These are phyloP conservation scores for Lerista edwardsae DNA, from an alignment of 2,797 vertebrate genomes.

Conservation along the genomic window DNA sequence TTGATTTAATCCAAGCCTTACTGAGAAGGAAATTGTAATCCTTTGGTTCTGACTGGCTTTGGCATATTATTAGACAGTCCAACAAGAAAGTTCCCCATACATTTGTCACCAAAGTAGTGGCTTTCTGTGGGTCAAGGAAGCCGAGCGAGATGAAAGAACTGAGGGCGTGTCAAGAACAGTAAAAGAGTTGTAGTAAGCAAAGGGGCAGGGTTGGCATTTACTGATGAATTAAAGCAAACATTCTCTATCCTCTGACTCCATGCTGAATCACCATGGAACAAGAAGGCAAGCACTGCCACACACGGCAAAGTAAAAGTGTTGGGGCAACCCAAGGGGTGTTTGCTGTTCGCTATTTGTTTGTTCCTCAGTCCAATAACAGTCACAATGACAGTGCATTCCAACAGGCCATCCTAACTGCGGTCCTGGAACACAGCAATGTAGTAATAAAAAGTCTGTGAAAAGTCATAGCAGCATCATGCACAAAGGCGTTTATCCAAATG, in stretches of 20 bases:
- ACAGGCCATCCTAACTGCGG: not conserved
- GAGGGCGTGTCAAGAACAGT: not conserved
- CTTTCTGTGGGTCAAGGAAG: not conserved
- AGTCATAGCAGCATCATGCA: not conserved
- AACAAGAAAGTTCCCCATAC: not conserved
- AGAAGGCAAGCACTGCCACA: constrained; percentile 29
- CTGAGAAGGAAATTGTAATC: not conserved
- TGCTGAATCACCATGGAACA: constrained; percentile 43
- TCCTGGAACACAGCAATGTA: not conserved
- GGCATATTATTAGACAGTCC: not conserved
- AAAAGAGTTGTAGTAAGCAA: not conserved
- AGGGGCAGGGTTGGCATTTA: constrained; percentile 31
- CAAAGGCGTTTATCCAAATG: not conserved
- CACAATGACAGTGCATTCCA: constrained; percentile 7
- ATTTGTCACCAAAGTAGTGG: not conserved
- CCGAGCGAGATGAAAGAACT: not conserved
- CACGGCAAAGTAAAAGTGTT: constrained; percentile 15
- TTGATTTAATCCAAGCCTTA: not conserved
- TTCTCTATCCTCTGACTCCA: constrained; percentile 30
- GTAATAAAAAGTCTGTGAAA: not conserved
- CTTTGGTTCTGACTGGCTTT: not conserved
- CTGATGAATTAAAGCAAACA: constrained; percentile 28
- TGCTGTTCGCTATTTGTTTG: not conserved
- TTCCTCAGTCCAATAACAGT: not conserved
- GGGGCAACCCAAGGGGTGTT: not conserved